Evolutionary conservation across 2,888 invertebrate species (phyloP).

Genomic region (Spialia ferax): DNA sequence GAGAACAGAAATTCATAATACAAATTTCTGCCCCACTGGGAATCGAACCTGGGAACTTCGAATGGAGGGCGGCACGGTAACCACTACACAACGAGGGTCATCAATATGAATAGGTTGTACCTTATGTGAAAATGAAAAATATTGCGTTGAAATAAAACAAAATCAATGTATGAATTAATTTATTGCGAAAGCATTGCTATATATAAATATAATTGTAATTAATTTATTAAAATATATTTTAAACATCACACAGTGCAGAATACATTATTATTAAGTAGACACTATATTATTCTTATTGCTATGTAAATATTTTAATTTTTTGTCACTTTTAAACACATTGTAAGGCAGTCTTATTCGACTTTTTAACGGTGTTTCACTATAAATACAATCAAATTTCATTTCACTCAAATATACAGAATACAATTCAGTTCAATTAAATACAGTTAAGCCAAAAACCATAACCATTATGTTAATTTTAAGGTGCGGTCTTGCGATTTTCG

Average conservation of each 20-base stretch:
- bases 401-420: conserved; percentile 4
- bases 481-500: too few relatives aligned
- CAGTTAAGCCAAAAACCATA: background rate
- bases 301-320: conserved; percentile 13
- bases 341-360: conserved; percentile 25
- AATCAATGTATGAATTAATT: conserved; percentile 38
- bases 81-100: too few relatives aligned
- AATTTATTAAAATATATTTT: conserved; percentile 54
- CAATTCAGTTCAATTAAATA: background rate
- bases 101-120: too few relatives aligned
- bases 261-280: conserved; percentile 20
- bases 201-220: conserved; percentile 52
- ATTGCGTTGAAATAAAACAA: conserved; percentile 30
- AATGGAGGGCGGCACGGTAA: too few relatives aligned
- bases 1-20: too few relatives aligned
- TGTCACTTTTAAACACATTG: conserved; percentile 19
- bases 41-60: too few relatives aligned
- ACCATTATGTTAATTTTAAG: too few relatives aligned
- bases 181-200: conserved; percentile 53
- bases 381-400: background rate
- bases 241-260: conserved; percentile 45
- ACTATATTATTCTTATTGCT: background rate
- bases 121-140: too few relatives aligned
- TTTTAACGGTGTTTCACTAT: background rate
- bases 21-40: too few relatives aligned